A percentile compares a stretch with the other conserved stretches of the same genome.
These are phyloP conservation scores for Grantiella picta DNA, from an alignment of 2,113 vertebrate genomes.

Conservation along the genomic window DNA sequence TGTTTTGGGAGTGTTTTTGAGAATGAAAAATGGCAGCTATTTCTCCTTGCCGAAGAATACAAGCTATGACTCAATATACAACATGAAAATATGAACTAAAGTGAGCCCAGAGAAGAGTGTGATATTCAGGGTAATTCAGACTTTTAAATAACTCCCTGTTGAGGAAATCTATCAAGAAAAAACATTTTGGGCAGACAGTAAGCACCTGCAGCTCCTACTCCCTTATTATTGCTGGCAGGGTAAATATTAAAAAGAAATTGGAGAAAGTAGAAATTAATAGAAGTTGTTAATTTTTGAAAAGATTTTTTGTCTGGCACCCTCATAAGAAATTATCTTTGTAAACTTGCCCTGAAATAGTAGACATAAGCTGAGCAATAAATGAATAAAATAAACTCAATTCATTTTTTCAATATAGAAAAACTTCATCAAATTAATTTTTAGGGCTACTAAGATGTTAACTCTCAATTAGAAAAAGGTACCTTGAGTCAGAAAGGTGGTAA, in stretches of 20 bases:
- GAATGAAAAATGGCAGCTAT: not conserved
- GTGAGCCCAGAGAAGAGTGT: not conserved
- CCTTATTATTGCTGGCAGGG: not conserved
- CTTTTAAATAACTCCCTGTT: not conserved
- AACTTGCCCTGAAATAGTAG: not conserved
- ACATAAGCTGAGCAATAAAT: not conserved
- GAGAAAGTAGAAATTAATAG: not conserved
- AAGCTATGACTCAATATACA: not conserved
- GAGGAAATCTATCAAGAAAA: not conserved
- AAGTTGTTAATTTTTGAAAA: not conserved
- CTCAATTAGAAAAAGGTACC: not conserved
- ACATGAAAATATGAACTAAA: not conserved
- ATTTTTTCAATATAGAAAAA: not conserved
- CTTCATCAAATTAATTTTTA: not conserved
- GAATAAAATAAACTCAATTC: not conserved
- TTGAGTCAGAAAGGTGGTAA: not conserved
- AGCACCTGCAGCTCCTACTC: not conserved
- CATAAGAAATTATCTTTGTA: not conserved
- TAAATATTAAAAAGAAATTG: not conserved
- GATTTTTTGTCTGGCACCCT: not conserved
- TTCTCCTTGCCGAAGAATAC: not conserved
- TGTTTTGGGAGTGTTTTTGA: not conserved
- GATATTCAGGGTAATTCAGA: not conserved
- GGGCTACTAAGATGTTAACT: not conserved
- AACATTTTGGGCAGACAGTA: not conserved